Base-by-base conservation (phyloP, 2,888 invertebrate species). In the Smittia aterrima region DNA sequence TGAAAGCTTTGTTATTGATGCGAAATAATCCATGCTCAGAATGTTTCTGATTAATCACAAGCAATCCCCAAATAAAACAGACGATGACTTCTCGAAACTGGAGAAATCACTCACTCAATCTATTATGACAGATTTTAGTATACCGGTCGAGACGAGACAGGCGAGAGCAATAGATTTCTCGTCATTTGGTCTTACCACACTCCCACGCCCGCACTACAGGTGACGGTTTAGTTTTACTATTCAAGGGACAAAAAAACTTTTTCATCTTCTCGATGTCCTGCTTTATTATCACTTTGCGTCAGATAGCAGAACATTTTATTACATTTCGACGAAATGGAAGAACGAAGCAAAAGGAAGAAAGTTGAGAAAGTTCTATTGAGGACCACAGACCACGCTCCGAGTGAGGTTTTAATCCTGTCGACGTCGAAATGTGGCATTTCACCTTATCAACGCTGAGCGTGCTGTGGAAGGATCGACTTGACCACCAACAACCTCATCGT, bases 401-500 rank as follows among this genome's bases (percentile, higher is more conserved):
- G 32, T n/a, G n/a, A 32, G 9, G 9, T 32, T 32, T 32, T 32
- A 32, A 32, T 32, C 32, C 32, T 9, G 32, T 32, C 32, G 32
- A 32, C 32, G 32, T 32, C 32, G 9, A 9, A 32, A 6, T 32
- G 32, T 9, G 32, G 32, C 32, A 9, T 32, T 32, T 32, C 32
- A 32, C 32, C 47, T 47, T n/a, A 47, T 47, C 47, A 47, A 16
- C n/a, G 13, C 11, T n/a, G 16, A 47, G 47, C 16, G 47, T 47
- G 47, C 47, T n/a, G 9, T 47, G 47, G 3, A 32, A 32, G 47
- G 13, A 47, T 47, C 25, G 6, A 47, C 18, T 25, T 70, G 53
- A 70, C 68, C 68, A 70, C 68, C 53, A 53, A 47, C 68, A 70
- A 24, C 47, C 24, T 66, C 68, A 53, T 70, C 25, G 27, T 25